Base-by-base conservation (phyloP, 2,113 vertebrate genomes). In the Arenaria interpres region DNA sequence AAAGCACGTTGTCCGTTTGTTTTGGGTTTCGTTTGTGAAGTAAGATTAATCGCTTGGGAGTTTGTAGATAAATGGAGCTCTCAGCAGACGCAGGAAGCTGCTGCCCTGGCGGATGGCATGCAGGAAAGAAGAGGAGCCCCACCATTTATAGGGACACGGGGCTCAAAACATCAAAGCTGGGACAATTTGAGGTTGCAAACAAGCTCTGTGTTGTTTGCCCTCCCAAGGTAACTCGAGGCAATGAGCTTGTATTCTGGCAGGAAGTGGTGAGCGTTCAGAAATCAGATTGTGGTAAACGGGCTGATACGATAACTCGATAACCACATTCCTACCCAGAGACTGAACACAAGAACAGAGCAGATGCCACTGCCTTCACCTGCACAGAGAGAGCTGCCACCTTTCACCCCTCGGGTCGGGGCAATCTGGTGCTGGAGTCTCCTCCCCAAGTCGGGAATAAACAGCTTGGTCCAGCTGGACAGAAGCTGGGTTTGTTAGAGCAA, bases 11-110 rank as follows among this genome's bases (percentile, higher is more conserved):
- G 74, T 60, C 86, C 78, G 64, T 41, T 56, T 53, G 79, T 53
- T 59, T 84, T 7, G 17, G 1, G 7, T 10, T 24, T 16, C 21
- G 4, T 24, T 35, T 75, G 30, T 27, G 45, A 90, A 74, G 71
- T 27, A 7, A 85, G 80, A 94, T 93, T 59, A 72, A 95, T 64
- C 1, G 0, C n/a, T 85, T 10, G 30, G 71, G 90, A 76, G 59
- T 51, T 33, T 56, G 54, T 10, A 67, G 80, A 74, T 53, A 45
- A 92, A 86, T 3, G 20, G 76, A 95, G 60, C 69, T 78, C 64
- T 76, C 15, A 21, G 90, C 69, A 93, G 76, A 84, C 11, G 45
- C 92, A 87, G 92, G 90, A 90, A 93, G 62, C 60, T 33, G 53
- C 71, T 33, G 39, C 67, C 46, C 56, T 10, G 23, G 66, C 5